Base-by-base conservation (phyloP, 2,888 invertebrate species). In the Acanthopleura granulata region DNA sequence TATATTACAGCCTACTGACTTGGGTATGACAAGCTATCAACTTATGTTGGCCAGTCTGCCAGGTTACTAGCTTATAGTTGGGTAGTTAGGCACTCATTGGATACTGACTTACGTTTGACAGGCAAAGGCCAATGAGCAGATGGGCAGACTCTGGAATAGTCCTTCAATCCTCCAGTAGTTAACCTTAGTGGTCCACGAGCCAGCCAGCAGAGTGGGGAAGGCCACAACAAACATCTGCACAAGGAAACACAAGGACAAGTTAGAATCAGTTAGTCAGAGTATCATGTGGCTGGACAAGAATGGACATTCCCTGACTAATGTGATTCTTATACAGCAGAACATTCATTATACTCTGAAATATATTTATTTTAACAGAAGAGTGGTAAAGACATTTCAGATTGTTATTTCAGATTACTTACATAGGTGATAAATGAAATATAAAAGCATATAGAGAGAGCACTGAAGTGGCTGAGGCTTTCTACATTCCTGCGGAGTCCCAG, bases 91-190 rank as follows among this genome's bases (percentile, higher is more conserved):
- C 40, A n/a, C n/a, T n/a, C n/a, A n/a, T n/a, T n/a, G n/a, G n/a
- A n/a, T 40, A 40, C 40, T 40, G 50, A 92, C 94, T 93, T 91
- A 96, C 94, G 98, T 97, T 92, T 99, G 99, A 91, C 99, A 99
- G 80, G 97, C 97, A 74, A 98, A 92, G 0, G 98, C 97, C 95
- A 98, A 96, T 16, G 97, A 95, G 91, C 98, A 97, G 83, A 99
- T 98, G 0, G 99, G 99, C 80, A 98, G 92, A 89, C 97, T 97
- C 85, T 97, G 96, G 72, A 98, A 92, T 76, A 97, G 92, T 0
- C 98, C 98, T 0, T 94, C 93, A 0, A 96, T 95, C 83, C 94
- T 93, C 90, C 90, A 90, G 75, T 86, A 84, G 40, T 81, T 80
- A 12, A 90, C 87, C 75, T 87, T 84, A 51, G 85, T 77, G 62